Base-by-base conservation (phyloP, 2,113 vertebrate genomes). In the Panthera tigris region DNA sequence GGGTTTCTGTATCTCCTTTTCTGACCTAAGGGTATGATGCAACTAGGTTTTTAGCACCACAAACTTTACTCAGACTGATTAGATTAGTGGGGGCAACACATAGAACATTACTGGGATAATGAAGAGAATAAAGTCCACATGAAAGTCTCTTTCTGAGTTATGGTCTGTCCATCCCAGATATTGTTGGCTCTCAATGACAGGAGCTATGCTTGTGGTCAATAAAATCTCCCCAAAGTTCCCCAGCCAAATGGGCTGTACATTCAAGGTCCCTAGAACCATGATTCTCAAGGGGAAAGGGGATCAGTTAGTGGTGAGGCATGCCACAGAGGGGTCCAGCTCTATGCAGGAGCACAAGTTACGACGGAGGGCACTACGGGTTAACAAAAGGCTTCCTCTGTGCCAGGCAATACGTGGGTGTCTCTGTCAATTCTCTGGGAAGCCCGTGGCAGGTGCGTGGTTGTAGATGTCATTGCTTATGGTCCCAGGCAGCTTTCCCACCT, bases 271-370 rank as follows among this genome's bases (percentile, higher is more conserved):
- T 8, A 45, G 65, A 68, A 15, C 25, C 86, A 29, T 2, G 8
- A 27, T 90, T 84, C 33, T 21, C 0, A 36, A 76, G 68, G 41
- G 52, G 52, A 73, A 61, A n/a, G 5, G 57, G 16, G 9, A 39
- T 93, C 29, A 18, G 50, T 68, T 45, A 82, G 41, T 25, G 39
- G n/a, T 25, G 21, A 78, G 50, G 25, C 13, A 4, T 13, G 4
- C 27, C 29, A 1, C 27, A 13, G 33, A 90, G 61, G 65, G 33
- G 25, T 48, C 27, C 31, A 6, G 12, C 33, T 71, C 50, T 25
- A 16, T 0, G 1, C 7, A n/a, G 57, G 12, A 55, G 36, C 11
- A 11, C 29, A 57, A 57, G 18, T 33, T 52, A 41, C 1, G 4
- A 27, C 5, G 1, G 4, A 81, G 80, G 85, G 5, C 29, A 33